Conservation (phyloP, 1,140 invertebrate genomes). For the Meteorus sp. region DNA sequence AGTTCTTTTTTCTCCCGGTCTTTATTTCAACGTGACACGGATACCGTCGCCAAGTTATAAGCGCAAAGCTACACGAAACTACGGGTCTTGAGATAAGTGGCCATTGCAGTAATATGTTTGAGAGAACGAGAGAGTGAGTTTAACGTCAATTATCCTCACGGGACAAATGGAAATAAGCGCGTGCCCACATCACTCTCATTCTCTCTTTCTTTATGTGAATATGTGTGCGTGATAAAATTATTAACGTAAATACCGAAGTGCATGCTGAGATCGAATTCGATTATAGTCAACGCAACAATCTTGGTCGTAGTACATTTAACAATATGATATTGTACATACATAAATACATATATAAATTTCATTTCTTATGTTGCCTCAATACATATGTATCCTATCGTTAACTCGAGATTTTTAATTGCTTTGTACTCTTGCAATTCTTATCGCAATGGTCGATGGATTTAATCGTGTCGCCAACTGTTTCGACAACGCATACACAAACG, state of each 20-base stretch:
- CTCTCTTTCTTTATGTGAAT: too few relatives aligned
- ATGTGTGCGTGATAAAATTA: constrained; percentile 52
- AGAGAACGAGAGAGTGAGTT: constrained; percentile 9
- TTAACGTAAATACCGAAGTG: constrained; percentile 52
- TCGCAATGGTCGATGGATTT: constrained; percentile 21
- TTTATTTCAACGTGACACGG: constrained; percentile 27
- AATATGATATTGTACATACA: too few relatives aligned
- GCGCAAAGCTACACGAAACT: neutral
- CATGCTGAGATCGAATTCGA: constrained; percentile 50
- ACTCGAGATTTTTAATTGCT: constrained; percentile 45
- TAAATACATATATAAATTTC: neutral
- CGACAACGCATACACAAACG: too few relatives aligned
- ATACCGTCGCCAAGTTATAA: constrained; percentile 14
- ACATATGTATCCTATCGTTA: constrained; percentile 38
- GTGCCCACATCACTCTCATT: constrained; percentile 4
- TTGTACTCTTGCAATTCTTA: constrained; percentile 39
- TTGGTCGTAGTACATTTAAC: constrained; percentile 35
- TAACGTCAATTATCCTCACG: constrained; percentile 37
- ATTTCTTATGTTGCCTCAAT: too few relatives aligned
- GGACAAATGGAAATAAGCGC: constrained; percentile 23
- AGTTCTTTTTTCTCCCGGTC: too few relatives aligned
- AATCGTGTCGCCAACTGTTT: constrained; percentile 14
- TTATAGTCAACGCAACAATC: constrained; percentile 32
- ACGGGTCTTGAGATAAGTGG: constrained; percentile 12
- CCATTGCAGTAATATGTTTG: constrained; percentile 24